Evolutionary conservation across 1,140 invertebrate genomes (phyloP), one percentile per base, ranked within the genome.

Genomic region (Leucophenga varia): DNA sequence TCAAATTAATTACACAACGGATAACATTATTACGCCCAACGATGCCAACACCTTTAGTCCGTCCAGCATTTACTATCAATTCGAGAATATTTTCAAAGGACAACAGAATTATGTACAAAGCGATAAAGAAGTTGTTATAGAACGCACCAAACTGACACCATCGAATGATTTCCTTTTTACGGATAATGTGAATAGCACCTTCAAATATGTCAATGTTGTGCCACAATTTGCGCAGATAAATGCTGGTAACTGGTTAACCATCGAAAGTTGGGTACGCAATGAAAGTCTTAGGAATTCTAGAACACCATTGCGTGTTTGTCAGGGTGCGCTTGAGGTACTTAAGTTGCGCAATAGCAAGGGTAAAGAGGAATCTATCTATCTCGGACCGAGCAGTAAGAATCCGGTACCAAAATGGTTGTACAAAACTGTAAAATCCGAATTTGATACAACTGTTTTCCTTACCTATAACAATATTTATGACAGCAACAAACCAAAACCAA

Each of bases 21-120:
- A 57, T 38, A 45, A 45, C 7, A 25, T 13, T 1, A 3, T 57
- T 10, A 45, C 38, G 14, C 28, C 48, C 16, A 28, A 43, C 3
- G 55, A 57, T 41, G 30, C 41, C 10, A 30, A 28, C 9, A 57
- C 34, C 21, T 57, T 57, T 14, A n/a, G n/a, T n/a, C n/a, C n/a
- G n/a, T n/a, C n/a, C n/a, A n/a, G n/a, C n/a, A n/a, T n/a, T n/a
- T n/a, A n/a, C n/a, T n/a, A n/a, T n/a, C n/a, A n/a, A n/a, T n/a
- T n/a, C n/a, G n/a, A n/a, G n/a, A n/a, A n/a, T n/a, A n/a, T n/a
- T n/a, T n/a, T n/a, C n/a, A n/a, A n/a, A n/a, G n/a, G n/a, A n/a
- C n/a, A n/a, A n/a, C n/a, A n/a, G n/a, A n/a, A n/a, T n/a, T n/a
- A n/a, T n/a, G n/a, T n/a, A n/a, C n/a, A n/a, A n/a, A n/a, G n/a